These are phyloP conservation scores for Drosophila kanapiae DNA, from an alignment of 1,140 invertebrate species.

Conservation along the genomic window DNA sequence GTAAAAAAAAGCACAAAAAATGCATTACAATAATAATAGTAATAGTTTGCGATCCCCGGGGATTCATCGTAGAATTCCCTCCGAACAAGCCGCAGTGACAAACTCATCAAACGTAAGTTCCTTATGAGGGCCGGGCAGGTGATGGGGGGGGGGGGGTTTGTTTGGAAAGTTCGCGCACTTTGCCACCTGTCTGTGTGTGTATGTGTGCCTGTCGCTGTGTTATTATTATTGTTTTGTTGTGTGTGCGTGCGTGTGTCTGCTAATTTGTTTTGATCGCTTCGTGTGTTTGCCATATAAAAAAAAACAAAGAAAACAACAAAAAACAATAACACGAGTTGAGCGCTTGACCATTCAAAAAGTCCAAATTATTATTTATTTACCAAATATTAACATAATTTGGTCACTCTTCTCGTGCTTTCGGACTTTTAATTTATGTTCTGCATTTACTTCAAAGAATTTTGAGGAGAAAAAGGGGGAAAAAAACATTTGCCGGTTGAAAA, in stretches of 20 bases:
- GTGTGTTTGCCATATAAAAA: conserved; percentile 54
- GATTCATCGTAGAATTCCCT: conserved; percentile 21
- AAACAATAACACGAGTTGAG: conserved; percentile 25
- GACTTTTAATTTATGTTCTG: conserved; percentile 39
- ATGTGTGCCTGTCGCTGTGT: neutral
- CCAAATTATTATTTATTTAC: conserved; percentile 56
- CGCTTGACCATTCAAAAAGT: conserved; percentile 16
- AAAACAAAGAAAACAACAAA: conserved; percentile 9
- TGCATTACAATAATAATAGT: conserved; percentile 45
- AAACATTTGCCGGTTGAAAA: conserved; percentile 5
- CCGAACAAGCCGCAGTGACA: conserved; percentile 15
- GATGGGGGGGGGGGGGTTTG: conserved; percentile 14
- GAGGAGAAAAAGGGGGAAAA: neutral
- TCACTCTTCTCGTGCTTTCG: conserved; percentile 14
- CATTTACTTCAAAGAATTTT: conserved; percentile 4
- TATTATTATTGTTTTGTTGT: conserved; percentile 6
- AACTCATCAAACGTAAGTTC: conserved; percentile 37
- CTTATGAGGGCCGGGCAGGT: neutral
- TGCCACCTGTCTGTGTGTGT: conserved; percentile 34
- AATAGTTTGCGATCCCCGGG: conserved; percentile 26
- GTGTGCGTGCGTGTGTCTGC: conserved; percentile 42
- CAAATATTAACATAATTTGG: conserved; percentile 53
- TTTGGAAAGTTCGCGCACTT: conserved; percentile 43
- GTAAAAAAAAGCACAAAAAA: conserved; percentile 7
- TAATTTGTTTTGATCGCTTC: conserved; percentile 63